Percentiles rank a stretch among this genome's conserved stretches.
Evolutionary conservation across 2,888 invertebrate species (phyloP).

Genomic region (Boloria selene): DNA sequence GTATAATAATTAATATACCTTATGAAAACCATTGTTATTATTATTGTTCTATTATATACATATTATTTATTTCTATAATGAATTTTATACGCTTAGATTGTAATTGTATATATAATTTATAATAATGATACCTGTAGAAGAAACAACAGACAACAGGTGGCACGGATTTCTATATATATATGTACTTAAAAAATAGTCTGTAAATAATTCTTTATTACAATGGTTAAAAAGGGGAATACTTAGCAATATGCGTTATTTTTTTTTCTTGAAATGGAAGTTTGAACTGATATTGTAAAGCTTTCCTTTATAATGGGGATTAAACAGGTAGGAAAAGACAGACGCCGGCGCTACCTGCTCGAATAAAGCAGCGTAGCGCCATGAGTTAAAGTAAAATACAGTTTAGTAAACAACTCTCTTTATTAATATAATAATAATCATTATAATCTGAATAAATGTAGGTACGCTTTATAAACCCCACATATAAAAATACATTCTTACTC

Average conservation of each 20-base stretch:
- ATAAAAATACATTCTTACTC: slow-evolving; percentile 78
- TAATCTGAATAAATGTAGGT: slow-evolving; percentile 76
- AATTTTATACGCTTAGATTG: too few relatives aligned
- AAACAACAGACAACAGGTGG: too few relatives aligned
- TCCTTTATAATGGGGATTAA: slow-evolving; percentile 28
- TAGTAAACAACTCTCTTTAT: slow-evolving; percentile 78
- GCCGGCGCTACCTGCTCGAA: slow-evolving; percentile 68
- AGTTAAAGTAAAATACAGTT: slow-evolving; percentile 63
- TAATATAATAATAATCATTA: slow-evolving; percentile 70
- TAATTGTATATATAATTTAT: too few relatives aligned
- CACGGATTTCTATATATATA: too few relatives aligned
- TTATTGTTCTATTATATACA: too few relatives aligned
- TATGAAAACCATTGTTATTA: too few relatives aligned
- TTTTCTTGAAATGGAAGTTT: background rate
- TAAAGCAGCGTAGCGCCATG: slow-evolving; percentile 34
- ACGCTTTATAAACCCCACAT: slow-evolving; percentile 77
- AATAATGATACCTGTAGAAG: too few relatives aligned
- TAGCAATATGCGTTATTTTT: background rate
- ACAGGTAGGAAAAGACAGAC: slow-evolving; percentile 42
- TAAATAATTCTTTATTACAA: too few relatives aligned
- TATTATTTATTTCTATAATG: too few relatives aligned
- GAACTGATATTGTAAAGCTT: background rate
- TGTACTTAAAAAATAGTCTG: too few relatives aligned
- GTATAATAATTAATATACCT: too few relatives aligned
- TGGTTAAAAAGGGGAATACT: too few relatives aligned